phyloP scores from a whole-genome alignment of 2,888 invertebrate species.

The Caenorhabditis sp. region DNA sequence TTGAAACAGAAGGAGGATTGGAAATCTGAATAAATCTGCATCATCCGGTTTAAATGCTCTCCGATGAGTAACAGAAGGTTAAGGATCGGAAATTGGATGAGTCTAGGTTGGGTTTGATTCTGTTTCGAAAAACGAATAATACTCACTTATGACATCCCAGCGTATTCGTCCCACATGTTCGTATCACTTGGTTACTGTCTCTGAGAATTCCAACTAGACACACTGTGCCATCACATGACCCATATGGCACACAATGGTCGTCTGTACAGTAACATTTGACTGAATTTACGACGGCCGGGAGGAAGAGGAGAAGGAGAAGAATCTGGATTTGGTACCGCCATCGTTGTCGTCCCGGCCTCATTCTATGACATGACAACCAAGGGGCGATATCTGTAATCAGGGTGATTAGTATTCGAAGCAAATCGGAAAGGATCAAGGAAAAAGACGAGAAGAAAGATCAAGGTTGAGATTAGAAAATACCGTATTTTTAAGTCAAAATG shows the following conservation, averaged over 20 bases:
- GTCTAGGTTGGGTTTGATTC: not conserved
- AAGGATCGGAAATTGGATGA: constrained; percentile 5
- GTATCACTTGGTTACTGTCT: constrained; percentile 75
- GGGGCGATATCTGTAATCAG: constrained; percentile 24
- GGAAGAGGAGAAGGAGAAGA: constrained; percentile 26
- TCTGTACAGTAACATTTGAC: constrained; percentile 78
- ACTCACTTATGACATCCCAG: constrained; percentile 74
- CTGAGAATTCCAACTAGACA: constrained; percentile 80
- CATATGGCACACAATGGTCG: constrained; percentile 82
- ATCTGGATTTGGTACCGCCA: constrained; percentile 48
- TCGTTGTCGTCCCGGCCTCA: constrained; percentile 57
- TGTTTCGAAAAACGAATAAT: not conserved
- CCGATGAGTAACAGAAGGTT: not conserved
- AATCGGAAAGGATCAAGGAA: too few species aligned
- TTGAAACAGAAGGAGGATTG: constrained; percentile 27
- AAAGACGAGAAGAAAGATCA: too few species aligned
- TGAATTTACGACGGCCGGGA: constrained; percentile 36
- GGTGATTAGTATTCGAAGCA: too few species aligned
- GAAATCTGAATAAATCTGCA: constrained; percentile 30
- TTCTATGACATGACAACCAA: constrained; percentile 57
- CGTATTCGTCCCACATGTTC: constrained; percentile 73
- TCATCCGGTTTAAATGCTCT: not conserved
- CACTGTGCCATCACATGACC: constrained; percentile 80
- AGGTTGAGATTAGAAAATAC: too few species aligned
- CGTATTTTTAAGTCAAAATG: too few species aligned